Percentiles rank a stretch among this genome's conserved stretches.
phyloP scores from a whole-genome alignment of 1,140 invertebrate genomes.

The Agraylea sexmaculata region DNA sequence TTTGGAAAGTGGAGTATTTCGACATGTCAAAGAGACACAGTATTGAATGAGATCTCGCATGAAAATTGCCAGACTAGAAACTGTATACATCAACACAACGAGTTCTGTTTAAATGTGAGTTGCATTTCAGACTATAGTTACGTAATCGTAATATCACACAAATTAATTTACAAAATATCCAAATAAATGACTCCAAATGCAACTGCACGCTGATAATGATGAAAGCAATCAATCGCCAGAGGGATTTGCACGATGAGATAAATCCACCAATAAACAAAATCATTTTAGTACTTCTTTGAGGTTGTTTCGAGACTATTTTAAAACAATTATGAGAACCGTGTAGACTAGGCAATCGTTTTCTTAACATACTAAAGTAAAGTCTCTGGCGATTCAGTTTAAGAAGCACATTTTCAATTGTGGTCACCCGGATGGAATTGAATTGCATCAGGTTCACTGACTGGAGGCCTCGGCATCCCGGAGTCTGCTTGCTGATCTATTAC shows the following conservation, averaged over 20 bases:
- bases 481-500: conserved; percentile 19
- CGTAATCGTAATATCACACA: conserved; percentile 7
- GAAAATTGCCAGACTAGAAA: background rate
- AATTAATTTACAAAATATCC: background rate
- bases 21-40: too few relatives aligned
- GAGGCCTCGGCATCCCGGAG: background rate
- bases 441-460: conserved; percentile 4
- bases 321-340: too few relatives aligned
- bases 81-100: too few relatives aligned
- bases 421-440: conserved; percentile 9
- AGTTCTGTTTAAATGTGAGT: too few relatives aligned
- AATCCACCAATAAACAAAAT: too few relatives aligned
- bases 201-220: background rate
- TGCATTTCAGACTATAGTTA: too few relatives aligned
- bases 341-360: too few relatives aligned
- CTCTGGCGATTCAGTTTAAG: background rate
- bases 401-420: conserved; percentile 2
- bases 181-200: background rate
- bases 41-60: background rate
- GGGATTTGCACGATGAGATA: too few relatives aligned
- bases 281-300: too few relatives aligned
- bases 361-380: too few relatives aligned
- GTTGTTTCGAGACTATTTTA: too few relatives aligned
- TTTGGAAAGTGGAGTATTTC: too few relatives aligned
- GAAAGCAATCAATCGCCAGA: conserved; percentile 1